Evolutionary conservation across 23 tunicate genomes (phyloP).

Genomic region (Styela clava): DNA sequence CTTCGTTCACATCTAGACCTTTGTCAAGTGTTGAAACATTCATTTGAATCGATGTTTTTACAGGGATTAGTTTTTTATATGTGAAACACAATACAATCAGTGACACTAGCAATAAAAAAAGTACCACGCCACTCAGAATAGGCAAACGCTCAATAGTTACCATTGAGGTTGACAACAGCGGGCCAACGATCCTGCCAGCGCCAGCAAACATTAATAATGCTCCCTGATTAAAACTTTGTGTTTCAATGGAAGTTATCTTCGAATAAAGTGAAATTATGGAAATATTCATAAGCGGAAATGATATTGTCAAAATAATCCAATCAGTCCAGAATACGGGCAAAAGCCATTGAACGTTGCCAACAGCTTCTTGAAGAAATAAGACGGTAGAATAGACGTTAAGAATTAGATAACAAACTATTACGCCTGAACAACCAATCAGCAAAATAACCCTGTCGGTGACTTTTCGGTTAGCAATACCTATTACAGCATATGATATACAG

Average conservation of each 20-base stretch:
- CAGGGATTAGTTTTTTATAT: constrained; percentile 4
- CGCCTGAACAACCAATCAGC: constrained; percentile 12
- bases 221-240: constrained; percentile 27
- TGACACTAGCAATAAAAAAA: not conserved
- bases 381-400: not conserved
- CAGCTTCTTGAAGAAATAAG: not conserved
- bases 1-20: not conserved
- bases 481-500: not conserved
- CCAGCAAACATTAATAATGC: not conserved
- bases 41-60: not conserved
- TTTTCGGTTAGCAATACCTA: not conserved
- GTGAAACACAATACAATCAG: not conserved
- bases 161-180: constrained; percentile 20
- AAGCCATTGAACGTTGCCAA: not conserved
- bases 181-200: constrained; percentile 19
- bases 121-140: not conserved
- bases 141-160: not conserved
- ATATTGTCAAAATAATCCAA: not conserved
- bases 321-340: constrained; percentile 4
- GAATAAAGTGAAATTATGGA: constrained; percentile 13
- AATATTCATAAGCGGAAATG: not conserved
- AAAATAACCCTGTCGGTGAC: not conserved
- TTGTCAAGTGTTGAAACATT: not conserved
- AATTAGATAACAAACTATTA: not conserved
- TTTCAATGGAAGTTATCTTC: constrained; percentile 9